phyloP scores from a whole-genome alignment of 1,140 invertebrate species.

The Cyclina sinensis region DNA sequence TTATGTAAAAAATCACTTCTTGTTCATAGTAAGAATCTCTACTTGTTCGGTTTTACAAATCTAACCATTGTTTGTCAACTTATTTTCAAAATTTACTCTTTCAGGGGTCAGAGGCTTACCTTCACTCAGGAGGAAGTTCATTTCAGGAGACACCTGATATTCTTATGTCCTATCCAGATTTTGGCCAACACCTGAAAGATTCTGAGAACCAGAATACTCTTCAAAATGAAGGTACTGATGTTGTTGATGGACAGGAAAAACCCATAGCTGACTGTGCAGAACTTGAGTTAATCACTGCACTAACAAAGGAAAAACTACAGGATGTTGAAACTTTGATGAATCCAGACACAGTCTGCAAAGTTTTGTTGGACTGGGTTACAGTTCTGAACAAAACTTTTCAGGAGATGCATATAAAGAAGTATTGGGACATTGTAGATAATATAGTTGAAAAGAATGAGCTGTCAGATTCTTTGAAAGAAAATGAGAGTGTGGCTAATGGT shows the following conservation, averaged over 20 bases:
- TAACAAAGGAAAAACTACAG: conserved; percentile 9
- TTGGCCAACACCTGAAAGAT: background rate
- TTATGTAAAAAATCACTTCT: no score
- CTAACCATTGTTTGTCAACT: background rate
- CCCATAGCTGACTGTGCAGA: background rate
- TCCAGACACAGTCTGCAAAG: background rate
- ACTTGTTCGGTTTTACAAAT: no score
- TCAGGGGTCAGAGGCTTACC: conserved; percentile 41
- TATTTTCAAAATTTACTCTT: background rate
- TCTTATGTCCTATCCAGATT: conserved; percentile 2
- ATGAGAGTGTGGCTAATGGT: background rate
- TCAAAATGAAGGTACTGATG: background rate
- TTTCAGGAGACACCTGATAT: background rate
- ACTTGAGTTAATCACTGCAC: conserved; percentile 23
- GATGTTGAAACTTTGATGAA: conserved; percentile 32
- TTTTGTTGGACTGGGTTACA: conserved; percentile 46
- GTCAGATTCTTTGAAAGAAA: background rate
- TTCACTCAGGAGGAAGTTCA: background rate
- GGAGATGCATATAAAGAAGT: conserved; percentile 38
- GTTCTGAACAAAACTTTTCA: conserved; percentile 59
- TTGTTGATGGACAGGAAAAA: conserved; percentile 7
- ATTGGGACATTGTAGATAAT: background rate
- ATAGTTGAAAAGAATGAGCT: background rate
- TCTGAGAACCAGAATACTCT: background rate
- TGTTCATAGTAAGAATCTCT: no score